Percentiles rank a stretch among this genome's conserved stretches.
These are phyloP conservation scores for Schizaphis graminum DNA, from an alignment of 2,888 invertebrate genomes.

Conservation along the genomic window DNA sequence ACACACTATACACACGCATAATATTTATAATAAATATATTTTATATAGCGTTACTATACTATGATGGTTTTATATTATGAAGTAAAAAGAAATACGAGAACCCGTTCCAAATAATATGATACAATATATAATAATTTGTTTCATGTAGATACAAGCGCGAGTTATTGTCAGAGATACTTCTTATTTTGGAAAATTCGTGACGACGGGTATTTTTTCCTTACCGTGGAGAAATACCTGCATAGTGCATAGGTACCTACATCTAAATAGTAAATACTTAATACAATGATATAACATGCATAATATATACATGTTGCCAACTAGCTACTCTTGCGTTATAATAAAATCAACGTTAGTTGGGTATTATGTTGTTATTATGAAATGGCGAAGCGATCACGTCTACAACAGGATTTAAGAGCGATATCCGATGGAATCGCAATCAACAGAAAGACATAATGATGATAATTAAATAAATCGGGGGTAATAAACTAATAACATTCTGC, in stretches of 20 bases:
- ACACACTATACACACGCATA: neutral
- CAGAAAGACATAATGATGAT: neutral
- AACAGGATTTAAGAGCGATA: neutral
- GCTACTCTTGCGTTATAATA: neutral
- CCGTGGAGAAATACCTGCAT: neutral
- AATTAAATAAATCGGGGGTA: neutral
- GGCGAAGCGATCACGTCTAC: neutral
- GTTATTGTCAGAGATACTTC: neutral
- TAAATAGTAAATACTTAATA: neutral
- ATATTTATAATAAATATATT: neutral
- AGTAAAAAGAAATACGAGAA: neutral
- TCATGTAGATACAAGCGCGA: neutral
- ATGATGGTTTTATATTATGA: neutral
- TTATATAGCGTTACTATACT: neutral
- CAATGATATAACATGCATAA: neutral
- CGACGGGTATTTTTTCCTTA: neutral
- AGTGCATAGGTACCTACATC: neutral
- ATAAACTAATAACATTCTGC: neutral
- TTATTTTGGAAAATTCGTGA: neutral
- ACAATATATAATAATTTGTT: neutral
- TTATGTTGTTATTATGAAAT: neutral
- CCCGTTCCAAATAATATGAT: neutral
- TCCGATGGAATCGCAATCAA: neutral
- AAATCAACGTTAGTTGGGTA: neutral
- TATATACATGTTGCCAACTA: neutral